Conservation (phyloP, 92 coral and sea anemone genomes). For the Micromussa lordhowensis region DNA sequence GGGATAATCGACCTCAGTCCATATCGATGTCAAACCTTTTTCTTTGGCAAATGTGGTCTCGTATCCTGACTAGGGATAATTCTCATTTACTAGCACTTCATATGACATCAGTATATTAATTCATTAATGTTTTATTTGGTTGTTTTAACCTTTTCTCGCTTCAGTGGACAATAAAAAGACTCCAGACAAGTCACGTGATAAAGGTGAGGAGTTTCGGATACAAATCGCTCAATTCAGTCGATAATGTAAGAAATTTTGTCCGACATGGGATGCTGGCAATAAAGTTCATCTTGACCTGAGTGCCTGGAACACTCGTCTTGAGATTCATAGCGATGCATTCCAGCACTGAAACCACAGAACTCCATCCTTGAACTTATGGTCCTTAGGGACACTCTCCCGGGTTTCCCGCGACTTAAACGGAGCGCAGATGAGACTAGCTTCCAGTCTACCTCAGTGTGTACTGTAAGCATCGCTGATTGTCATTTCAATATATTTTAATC, state of each 20-base stretch:
- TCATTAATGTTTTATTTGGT: background rate
- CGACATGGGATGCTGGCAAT: background rate
- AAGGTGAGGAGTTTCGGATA: constrained; percentile 31
- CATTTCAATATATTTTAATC: too few species aligned
- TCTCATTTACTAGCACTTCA: background rate
- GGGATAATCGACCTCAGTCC: too few species aligned
- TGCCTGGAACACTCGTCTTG: background rate
- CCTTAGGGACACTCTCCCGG: background rate
- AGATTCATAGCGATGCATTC: background rate
- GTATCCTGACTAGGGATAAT: background rate
- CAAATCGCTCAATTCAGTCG: background rate
- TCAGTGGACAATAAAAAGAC: constrained; percentile 56
- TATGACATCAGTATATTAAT: background rate
- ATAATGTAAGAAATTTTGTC: background rate
- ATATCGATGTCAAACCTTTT: background rate
- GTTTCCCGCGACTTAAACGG: background rate
- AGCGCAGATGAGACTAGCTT: background rate
- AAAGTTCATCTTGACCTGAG: background rate
- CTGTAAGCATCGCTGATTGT: background rate
- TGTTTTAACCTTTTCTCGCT: background rate
- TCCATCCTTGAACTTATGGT: background rate
- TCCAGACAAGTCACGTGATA: constrained; percentile 52
- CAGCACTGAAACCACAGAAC: background rate
- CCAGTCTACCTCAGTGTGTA: background rate
- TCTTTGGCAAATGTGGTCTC: background rate